phyloP scores from a whole-genome alignment of 1,140 invertebrate genomes.

The Drosophila arawakana region DNA sequence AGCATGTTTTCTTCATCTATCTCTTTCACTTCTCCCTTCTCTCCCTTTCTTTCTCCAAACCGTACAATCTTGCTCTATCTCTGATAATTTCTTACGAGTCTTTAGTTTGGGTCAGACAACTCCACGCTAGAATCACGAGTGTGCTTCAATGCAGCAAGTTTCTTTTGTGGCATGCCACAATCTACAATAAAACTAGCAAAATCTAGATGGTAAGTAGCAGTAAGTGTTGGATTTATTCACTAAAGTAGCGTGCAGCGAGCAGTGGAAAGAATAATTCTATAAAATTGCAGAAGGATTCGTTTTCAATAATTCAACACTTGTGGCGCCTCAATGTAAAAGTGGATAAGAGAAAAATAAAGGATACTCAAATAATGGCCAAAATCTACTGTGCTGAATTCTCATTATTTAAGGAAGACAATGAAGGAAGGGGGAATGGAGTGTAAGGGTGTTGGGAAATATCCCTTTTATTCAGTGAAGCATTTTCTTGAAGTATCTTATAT shows the following conservation, averaged over 20 bases:
- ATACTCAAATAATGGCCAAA: neutral
- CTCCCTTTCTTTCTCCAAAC: too few species aligned
- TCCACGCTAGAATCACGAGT: slow-evolving; percentile 18
- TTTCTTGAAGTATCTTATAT: slow-evolving; percentile 17
- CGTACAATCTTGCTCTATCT: slow-evolving; percentile 43
- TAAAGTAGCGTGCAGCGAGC: slow-evolving; percentile 29
- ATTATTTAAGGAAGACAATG: neutral
- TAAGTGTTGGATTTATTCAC: slow-evolving; percentile 61
- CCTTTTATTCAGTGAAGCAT: slow-evolving; percentile 19
- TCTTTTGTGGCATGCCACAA: slow-evolving; percentile 25
- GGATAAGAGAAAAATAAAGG: neutral
- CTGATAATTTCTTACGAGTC: slow-evolving; percentile 76
- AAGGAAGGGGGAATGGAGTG: neutral
- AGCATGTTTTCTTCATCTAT: neutral
- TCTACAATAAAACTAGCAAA: slow-evolving; percentile 27
- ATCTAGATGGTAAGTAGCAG: slow-evolving; percentile 54
- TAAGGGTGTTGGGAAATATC: slow-evolving; percentile 4
- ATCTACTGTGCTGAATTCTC: slow-evolving; percentile 7
- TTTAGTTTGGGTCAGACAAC: slow-evolving; percentile 16
- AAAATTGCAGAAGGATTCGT: slow-evolving; percentile 49
- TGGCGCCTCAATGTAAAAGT: slow-evolving; percentile 20
- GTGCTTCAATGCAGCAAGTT: slow-evolving; percentile 19
- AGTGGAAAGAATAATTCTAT: slow-evolving; percentile 16
- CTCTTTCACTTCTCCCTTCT: slow-evolving; percentile 10
- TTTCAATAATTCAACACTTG: slow-evolving; percentile 60